A percentile compares a stretch with the other conserved stretches of the same genome.
phyloP scores from a whole-genome alignment of 2,797 vertebrate species.

The Chrosomus eos region DNA sequence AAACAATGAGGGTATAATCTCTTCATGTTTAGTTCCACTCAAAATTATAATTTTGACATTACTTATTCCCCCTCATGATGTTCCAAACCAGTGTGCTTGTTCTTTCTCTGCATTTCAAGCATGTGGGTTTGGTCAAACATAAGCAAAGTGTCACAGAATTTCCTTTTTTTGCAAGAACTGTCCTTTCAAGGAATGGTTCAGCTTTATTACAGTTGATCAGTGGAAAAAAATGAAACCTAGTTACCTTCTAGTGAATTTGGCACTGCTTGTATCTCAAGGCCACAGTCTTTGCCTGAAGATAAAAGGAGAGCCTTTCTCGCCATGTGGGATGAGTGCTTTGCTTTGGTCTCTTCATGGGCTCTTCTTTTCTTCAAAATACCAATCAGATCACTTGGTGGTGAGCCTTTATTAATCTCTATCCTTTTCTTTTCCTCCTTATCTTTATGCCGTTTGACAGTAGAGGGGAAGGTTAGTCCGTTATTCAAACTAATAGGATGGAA shows the following conservation, averaged over 20 bases:
- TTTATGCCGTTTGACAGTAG: conserved; percentile 58
- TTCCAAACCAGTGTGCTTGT: neutral
- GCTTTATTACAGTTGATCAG: neutral
- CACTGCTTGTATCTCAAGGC: conserved; percentile 87
- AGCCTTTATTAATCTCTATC: conserved; percentile 85
- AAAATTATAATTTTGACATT: neutral
- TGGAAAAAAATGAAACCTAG: neutral
- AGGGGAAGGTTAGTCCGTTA: conserved; percentile 48
- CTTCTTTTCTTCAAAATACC: conserved; percentile 97
- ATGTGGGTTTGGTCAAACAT: neutral
- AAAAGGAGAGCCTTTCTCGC: conserved; percentile 81
- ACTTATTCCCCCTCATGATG: neutral
- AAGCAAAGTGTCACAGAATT: neutral
- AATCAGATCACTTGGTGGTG: conserved; percentile 91
- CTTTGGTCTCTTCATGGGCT: conserved; percentile 89
- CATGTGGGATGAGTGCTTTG: conserved; percentile 84
- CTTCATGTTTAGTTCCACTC: neutral
- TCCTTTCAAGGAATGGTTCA: neutral
- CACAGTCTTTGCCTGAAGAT: conserved; percentile 83
- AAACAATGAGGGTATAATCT: neutral
- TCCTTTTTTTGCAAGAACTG: neutral
- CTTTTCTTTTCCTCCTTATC: conserved; percentile 77
- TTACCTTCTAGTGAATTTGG: conserved; percentile 89
- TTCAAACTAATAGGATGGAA: conserved; percentile 40
- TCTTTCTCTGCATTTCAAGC: neutral